Percentiles rank a stretch among this genome's conserved stretches.
Evolutionary conservation across 2,888 invertebrate species (phyloP).

Genomic region (Cacoxenus indagator): DNA sequence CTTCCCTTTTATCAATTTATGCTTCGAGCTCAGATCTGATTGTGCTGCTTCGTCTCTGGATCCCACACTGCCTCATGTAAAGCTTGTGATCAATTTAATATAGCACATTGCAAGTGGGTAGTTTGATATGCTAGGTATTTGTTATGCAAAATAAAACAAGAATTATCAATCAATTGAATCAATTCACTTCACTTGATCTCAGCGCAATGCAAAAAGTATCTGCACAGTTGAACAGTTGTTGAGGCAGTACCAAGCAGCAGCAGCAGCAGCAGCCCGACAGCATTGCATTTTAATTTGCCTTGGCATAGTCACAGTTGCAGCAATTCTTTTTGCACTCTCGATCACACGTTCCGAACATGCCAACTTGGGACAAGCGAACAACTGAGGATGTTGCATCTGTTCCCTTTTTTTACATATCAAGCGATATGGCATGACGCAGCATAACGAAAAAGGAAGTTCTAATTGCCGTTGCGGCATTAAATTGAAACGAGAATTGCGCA

Average conservation of each 20-base stretch:
- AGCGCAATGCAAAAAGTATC: neutral
- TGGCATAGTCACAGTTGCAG: conserved; percentile 20
- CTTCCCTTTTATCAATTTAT: conserved; percentile 34
- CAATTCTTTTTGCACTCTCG: conserved; percentile 23
- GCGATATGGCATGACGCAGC: conserved; percentile 39
- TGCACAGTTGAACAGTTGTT: conserved; percentile 31
- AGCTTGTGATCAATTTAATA: neutral
- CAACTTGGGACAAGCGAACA: conserved; percentile 6
- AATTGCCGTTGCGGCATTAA: conserved; percentile 40
- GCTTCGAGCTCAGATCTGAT: neutral
- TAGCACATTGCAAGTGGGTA: neutral
- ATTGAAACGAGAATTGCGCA: neutral
- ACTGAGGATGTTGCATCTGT: conserved; percentile 4
- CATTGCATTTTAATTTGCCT: neutral
- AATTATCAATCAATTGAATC: conserved; percentile 41
- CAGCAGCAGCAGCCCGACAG: conserved; percentile 21
- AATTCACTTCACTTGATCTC: conserved; percentile 41
- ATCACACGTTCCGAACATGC: conserved; percentile 18
- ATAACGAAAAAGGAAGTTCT: conserved; percentile 37
- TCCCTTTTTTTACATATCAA: conserved; percentile 14
- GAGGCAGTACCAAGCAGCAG: conserved; percentile 23
- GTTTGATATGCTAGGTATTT: conserved; percentile 5
- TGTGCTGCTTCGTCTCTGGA: neutral
- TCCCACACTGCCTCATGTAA: neutral
- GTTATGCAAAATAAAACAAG: neutral